Conservation (phyloP, 2,888 invertebrate species). For the Mechanitis messenoides region DNA sequence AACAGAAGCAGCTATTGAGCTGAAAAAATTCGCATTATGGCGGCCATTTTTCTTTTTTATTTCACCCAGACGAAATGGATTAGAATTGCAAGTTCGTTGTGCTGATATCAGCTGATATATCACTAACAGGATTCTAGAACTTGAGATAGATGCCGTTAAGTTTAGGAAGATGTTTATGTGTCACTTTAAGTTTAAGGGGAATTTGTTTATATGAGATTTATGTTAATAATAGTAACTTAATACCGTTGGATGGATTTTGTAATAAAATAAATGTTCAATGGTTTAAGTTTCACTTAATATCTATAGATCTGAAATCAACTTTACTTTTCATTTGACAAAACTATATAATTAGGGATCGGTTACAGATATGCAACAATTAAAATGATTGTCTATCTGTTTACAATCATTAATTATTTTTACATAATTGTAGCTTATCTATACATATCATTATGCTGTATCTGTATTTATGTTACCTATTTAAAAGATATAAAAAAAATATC, state of each 20-base stretch:
- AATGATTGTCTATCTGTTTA: too few species aligned
- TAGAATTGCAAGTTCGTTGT: conserved; percentile 37
- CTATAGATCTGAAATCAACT: too few species aligned
- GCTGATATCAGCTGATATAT: conserved; percentile 20
- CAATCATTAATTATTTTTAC: too few species aligned
- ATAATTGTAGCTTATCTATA: too few species aligned
- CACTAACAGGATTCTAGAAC: not conserved
- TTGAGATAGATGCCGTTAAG: conserved; percentile 1
- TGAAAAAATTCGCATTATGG: conserved; percentile 35
- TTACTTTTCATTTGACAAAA: too few species aligned
- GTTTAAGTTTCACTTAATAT: too few species aligned
- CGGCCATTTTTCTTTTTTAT: conserved; percentile 34
- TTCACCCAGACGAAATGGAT: conserved; percentile 29
- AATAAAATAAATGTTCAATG: too few species aligned
- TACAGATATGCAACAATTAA: too few species aligned
- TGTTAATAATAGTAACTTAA: not conserved
- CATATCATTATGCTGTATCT: too few species aligned
- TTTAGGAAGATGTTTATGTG: not conserved
- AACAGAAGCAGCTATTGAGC: conserved; percentile 39
- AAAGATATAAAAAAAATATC: not conserved
- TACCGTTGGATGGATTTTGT: too few species aligned
- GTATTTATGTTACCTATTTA: conserved; percentile 2
- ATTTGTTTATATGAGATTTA: conserved; percentile 1
- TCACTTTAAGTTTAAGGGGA: not conserved
- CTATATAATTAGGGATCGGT: too few species aligned